Evolutionary conservation across 2,888 invertebrate genomes (phyloP), one percentile per base, ranked within the genome.

Genomic region (Meloe dianella): DNA sequence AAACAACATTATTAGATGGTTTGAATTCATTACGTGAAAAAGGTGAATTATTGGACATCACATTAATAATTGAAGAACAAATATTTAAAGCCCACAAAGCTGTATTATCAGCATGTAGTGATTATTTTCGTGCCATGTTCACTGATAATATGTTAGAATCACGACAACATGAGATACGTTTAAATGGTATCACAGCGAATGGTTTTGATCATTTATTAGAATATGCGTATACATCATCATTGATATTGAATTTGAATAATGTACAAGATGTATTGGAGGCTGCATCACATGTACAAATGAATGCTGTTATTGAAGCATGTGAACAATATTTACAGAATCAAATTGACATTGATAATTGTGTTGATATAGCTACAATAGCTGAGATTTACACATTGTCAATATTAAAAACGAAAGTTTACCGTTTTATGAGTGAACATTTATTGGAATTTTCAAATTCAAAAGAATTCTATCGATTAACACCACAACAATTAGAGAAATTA

Each of bases 61-160:
- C 89, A 0, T 84, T 92, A 10, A 83, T 89, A 58, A 89, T 89
- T n/a, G 89, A 89, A 75, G 89, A 88, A 29, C 85, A 86, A 74
- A 83, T 86, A 12, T 90, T 91, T 77, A 86, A 87, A 85, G 91
- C 91, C 0, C 92, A 92, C 78, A 87, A 90, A 70, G 90, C 89
- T 0, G 90, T 92, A 1, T 82, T 92, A 67, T 90, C 92, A 3
- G 89, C 91, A 30, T 90, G 90, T 77, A 91, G 91, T 75, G 91
- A 91, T 76, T 92, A 91, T 75, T 92, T 92, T 81, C 86, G 90
- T 72, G 91, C 91, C 61, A 91, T 92, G 91, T 92, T 92, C 76
- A 90, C 90, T 0, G 89, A 88, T 78, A 89, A 88, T 57, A 89
- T 92, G 87, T 82, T 87, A 68, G 92, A 92, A 80, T 86, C 90